These are phyloP conservation scores for Myocastor coypus DNA, from an alignment of 2,113 vertebrate genomes.

Conservation along the genomic window DNA sequence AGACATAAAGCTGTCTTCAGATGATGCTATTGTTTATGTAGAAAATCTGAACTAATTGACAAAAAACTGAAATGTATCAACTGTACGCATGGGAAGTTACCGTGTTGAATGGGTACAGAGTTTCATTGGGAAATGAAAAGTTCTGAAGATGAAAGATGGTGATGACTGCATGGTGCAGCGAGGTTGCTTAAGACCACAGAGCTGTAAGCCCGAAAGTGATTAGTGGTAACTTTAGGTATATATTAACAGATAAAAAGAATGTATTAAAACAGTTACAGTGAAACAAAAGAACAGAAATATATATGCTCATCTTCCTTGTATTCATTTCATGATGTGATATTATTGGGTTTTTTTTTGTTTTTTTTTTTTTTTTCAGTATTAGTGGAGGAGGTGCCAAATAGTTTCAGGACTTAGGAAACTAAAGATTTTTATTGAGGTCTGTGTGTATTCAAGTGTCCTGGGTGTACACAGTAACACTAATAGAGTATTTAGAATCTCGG, in stretches of 20 bases:
- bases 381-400: not conserved
- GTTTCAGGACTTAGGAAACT: not conserved
- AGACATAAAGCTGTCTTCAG: constrained; percentile 35
- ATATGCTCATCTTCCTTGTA: constrained; percentile 2
- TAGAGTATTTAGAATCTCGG: not conserved
- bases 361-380: not conserved
- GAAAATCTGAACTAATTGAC: constrained; percentile 25
- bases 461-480: not conserved
- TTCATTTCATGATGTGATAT: constrained; percentile 1
- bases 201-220: not conserved
- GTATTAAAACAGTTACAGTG: not conserved
- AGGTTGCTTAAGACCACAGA: not conserved
- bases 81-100: not conserved
- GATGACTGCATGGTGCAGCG: not conserved
- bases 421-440: not conserved
- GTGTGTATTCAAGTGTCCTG: not conserved
- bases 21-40: not conserved
- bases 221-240: not conserved
- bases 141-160: not conserved
- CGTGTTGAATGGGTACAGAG: not conserved
- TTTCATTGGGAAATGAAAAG: not conserved
- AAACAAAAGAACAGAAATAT: not conserved
- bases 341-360: not conserved
- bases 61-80: not conserved
- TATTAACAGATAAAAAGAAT: not conserved